Percentiles rank a stretch among this genome's conserved stretches.
Conservation (phyloP, 2,888 invertebrate species). For the Lepidochrysops patricia region DNA sequence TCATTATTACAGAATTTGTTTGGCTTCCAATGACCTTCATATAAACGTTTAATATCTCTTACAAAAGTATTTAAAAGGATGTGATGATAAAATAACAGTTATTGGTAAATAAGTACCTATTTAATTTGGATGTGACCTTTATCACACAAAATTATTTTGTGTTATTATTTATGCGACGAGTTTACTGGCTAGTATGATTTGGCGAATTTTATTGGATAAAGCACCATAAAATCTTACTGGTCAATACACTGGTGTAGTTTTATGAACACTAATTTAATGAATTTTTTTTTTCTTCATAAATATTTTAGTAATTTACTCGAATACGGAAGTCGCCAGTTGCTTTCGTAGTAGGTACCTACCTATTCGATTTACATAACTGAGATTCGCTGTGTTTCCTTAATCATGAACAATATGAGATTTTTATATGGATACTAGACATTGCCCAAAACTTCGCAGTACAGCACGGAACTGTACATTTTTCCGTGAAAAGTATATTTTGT, state of each 20-base stretch:
- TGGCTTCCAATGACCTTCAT: conserved; percentile 1
- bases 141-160: background rate
- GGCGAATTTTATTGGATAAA: too few relatives aligned
- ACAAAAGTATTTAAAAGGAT: background rate
- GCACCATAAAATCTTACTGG: too few relatives aligned
- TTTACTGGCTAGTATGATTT: background rate
- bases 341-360: too few relatives aligned
- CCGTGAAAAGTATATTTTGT: too few relatives aligned
- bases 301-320: background rate
- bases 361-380: background rate
- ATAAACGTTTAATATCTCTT: background rate
- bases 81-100: background rate
- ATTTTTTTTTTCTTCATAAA: background rate
- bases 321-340: background rate
- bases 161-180: background rate
- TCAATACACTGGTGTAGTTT: too few relatives aligned
- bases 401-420: background rate
- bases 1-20: background rate
- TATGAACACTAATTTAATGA: too few relatives aligned
- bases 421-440: too few relatives aligned
- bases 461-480: too few relatives aligned
- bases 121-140: background rate
- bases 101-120: background rate
- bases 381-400: background rate
- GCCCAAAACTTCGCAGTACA: too few relatives aligned